These are phyloP conservation scores for Gastrophysa polygoni DNA, from an alignment of 2,888 invertebrate genomes.

Conservation along the genomic window DNA sequence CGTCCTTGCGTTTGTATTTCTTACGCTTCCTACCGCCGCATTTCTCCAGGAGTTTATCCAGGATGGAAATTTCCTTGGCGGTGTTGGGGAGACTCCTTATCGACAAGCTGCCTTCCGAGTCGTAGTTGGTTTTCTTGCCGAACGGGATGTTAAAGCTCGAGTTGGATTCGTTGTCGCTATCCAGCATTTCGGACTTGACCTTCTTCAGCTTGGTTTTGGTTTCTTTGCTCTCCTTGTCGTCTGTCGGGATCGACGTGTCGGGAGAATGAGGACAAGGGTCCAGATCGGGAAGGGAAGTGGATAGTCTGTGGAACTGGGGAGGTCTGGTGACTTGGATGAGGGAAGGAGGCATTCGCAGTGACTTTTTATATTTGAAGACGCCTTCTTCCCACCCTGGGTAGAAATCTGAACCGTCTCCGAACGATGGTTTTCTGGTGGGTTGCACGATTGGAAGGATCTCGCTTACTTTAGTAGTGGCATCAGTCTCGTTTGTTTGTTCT, in stretches of 20 bases:
- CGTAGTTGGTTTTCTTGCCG: constrained; percentile 64
- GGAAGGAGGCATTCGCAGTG: constrained; percentile 79
- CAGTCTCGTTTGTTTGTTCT: constrained; percentile 14
- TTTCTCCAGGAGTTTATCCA: constrained; percentile 71
- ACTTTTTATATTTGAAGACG: constrained; percentile 80
- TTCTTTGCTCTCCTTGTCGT: constrained; percentile 50
- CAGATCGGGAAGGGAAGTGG: constrained; percentile 78
- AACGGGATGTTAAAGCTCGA: constrained; percentile 62
- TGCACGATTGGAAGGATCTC: constrained; percentile 45
- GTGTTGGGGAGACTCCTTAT: constrained; percentile 65
- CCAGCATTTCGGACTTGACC: constrained; percentile 54
- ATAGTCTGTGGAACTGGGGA: constrained; percentile 70
- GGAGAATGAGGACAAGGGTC: constrained; percentile 78
- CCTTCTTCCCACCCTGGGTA: constrained; percentile 85
- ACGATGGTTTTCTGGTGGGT: constrained; percentile 64
- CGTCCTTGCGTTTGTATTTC: constrained; percentile 63
- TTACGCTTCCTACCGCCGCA: constrained; percentile 65
- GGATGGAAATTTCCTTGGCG: constrained; percentile 61
- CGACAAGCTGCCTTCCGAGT: constrained; percentile 73
- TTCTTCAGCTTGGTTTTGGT: constrained; percentile 45
- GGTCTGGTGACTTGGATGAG: constrained; percentile 81
- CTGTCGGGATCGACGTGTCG: constrained; percentile 68
- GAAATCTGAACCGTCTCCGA: constrained; percentile 75
- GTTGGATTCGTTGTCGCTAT: constrained; percentile 72
- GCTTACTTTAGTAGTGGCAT: constrained; percentile 22